Conservation (phyloP, 1,140 invertebrate species). For the Sycophila sp. region DNA sequence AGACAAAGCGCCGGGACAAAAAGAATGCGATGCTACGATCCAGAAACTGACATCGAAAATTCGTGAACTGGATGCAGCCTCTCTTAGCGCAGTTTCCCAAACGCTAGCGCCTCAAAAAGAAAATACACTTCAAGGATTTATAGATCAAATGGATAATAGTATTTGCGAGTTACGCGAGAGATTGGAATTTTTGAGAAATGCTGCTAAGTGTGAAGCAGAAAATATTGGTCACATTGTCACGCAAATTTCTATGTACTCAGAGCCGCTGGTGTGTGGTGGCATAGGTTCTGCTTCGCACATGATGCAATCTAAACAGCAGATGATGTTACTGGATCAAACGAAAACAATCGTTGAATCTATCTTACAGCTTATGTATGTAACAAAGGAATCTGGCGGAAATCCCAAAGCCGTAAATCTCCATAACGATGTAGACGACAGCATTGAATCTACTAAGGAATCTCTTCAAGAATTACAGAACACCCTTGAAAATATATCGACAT, state of each 20-base stretch:
- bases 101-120: constrained; percentile 77
- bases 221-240: constrained; percentile 89
- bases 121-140: constrained; percentile 84
- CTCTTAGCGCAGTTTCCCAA: constrained; percentile 87
- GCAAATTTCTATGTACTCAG: constrained; percentile 84
- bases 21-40: constrained; percentile 89
- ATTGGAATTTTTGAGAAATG: constrained; percentile 81
- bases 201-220: constrained; percentile 92
- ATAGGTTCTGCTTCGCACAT: constrained; percentile 91
- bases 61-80: constrained; percentile 86
- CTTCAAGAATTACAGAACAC: constrained; percentile 83
- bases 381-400: constrained; percentile 94
- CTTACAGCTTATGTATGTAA: constrained; percentile 84
- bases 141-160: constrained; percentile 80
- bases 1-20: constrained; percentile 94
- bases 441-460: constrained; percentile 81
- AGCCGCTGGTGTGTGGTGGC: constrained; percentile 83
- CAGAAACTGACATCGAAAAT: constrained; percentile 81
- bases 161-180: constrained; percentile 81
- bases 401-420: constrained; percentile 84
- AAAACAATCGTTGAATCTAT: constrained; percentile 94
- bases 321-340: constrained; percentile 88
- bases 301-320: constrained; percentile 89
- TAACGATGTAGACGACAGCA: constrained; percentile 84
- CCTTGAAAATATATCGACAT: constrained; percentile 85